Evolutionary conservation across 2,113 vertebrate species (phyloP), one percentile per base, ranked within the genome.

Genomic region (Eptatretus burgeri): DNA sequence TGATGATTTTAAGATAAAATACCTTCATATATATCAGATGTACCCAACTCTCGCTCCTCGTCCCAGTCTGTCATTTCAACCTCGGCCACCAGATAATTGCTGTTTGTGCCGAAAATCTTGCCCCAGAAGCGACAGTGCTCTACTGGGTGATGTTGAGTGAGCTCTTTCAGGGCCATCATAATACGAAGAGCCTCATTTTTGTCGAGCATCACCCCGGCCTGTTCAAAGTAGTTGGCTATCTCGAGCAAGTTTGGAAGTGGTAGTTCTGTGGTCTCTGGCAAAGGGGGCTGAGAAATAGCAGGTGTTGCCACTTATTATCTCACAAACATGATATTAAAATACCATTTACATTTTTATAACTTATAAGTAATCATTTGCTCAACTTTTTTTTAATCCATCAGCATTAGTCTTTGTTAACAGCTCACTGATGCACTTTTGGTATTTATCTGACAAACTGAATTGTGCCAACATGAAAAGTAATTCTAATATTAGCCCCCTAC

Each of bases 111-210:
- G 65, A 98, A 67, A 66, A 98, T 79, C 70, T 91, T 95, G 7
- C 91, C 91, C 89, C 91, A 98, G 68, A 98, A 79, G 51, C 82
- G 76, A 67, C 86, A 95, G 50, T 52, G 77, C 63, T 76, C 77
- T 64, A 93, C 71, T 14, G 73, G 75, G 49, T 84, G 78, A 1
- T 68, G 73, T 51, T 74, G 77, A 16, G 78, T 71, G 10, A 98
- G 77, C 16, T 82, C 81, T 66, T 83, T 91, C 64, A 98, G 75
- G 5, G 83, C 81, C 52, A 98, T 81, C 65, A 82, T 77, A 70
- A 93, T 69, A 52, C 75, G 79, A n/a, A 81, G 83, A 66, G 70
- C 78, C 75, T 93, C 91, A 63, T 84, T 83, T 51, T 75, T 73
- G 67, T 75, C 78, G 69, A 93, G 69, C 64, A 79, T 79, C 63